Conservation (phyloP, 2,113 vertebrate genomes). For the Numenius arquata region DNA sequence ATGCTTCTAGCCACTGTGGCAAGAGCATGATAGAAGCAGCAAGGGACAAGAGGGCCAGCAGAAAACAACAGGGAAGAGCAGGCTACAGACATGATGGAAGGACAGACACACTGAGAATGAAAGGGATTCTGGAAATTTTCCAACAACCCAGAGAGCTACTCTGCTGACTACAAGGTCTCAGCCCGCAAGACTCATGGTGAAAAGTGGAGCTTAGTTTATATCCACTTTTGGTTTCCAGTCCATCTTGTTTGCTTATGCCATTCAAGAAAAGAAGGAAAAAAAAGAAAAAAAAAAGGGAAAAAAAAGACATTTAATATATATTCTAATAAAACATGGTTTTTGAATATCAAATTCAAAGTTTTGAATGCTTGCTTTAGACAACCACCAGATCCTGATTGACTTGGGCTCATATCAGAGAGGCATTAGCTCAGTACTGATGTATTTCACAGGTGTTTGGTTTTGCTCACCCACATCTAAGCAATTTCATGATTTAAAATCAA, state of each 20-base stretch:
- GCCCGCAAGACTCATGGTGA: accelerated
- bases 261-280: too few relatives aligned
- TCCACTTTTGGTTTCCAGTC: background rate
- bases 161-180: background rate
- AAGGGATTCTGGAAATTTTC: background rate
- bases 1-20: background rate
- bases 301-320: background rate
- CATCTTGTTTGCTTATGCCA: background rate
- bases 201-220: background rate
- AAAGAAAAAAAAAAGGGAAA: background rate
- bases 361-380: background rate
- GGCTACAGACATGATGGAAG: background rate
- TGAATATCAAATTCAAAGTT: background rate
- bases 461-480: background rate
- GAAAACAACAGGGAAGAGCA: background rate
- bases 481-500: conserved; percentile 36
- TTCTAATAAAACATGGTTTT: background rate
- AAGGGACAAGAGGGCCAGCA: background rate
- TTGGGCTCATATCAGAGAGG: background rate
- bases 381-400: background rate
- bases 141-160: background rate
- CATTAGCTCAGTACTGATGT: background rate
- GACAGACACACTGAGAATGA: background rate
- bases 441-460: conserved; percentile 24
- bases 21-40: background rate